Conservation (phyloP, 2,888 invertebrate species). For the Agrilus biguttatus region DNA sequence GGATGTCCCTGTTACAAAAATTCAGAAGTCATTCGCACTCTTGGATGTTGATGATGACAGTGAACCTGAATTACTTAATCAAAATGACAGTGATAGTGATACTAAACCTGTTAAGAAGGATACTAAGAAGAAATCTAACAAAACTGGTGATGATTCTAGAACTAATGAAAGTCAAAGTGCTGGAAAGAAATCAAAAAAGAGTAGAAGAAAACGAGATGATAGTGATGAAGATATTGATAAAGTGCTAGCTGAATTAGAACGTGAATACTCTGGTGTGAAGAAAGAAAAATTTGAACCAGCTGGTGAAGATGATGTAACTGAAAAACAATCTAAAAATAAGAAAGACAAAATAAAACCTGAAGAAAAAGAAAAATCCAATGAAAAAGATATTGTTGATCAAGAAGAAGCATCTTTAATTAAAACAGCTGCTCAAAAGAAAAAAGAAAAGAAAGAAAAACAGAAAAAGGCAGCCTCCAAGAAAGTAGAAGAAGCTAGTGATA, state of each 20-base stretch:
- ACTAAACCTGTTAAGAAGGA: conserved; percentile 27
- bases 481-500: conserved; percentile 10
- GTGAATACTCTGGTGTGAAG: conserved; percentile 60
- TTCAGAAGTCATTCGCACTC: conserved; percentile 41
- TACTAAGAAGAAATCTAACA: conserved; percentile 29
- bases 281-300: conserved; percentile 30
- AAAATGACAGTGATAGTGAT: conserved; percentile 28
- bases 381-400: conserved; percentile 22
- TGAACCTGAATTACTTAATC: conserved; percentile 24
- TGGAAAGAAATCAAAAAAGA: conserved; percentile 59
- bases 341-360: conserved; percentile 9
- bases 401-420: conserved; percentile 50
- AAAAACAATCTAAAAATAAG: conserved; percentile 18
- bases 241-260: conserved; percentile 66
- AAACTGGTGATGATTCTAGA: conserved; percentile 27
- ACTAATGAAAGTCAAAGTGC: conserved; percentile 22
- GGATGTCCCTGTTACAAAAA: conserved; percentile 27
- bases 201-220: conserved; percentile 57
- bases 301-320: conserved; percentile 25
- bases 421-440: conserved; percentile 77
- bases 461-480: conserved; percentile 12
- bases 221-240: conserved; percentile 74
- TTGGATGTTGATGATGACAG: conserved; percentile 48
- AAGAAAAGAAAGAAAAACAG: conserved; percentile 73
- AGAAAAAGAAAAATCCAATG: conserved; percentile 4